These are phyloP conservation scores for Eupleurogrammus muticus DNA, from an alignment of 2,797 vertebrate genomes.

Conservation along the genomic window DNA sequence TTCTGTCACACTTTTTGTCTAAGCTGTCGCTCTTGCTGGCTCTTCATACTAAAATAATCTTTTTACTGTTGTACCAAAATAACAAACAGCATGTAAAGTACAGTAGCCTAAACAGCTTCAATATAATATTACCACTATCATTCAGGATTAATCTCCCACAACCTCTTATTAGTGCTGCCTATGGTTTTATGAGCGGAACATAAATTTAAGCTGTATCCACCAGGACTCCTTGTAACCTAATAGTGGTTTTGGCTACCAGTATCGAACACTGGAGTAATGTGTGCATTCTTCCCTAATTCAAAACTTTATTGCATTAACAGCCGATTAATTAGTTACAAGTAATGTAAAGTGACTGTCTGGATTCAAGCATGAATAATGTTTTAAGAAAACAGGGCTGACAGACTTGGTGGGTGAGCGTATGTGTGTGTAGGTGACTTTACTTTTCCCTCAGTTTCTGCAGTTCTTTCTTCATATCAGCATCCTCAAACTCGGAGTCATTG, in stretches of 20 bases:
- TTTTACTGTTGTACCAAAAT: too few species aligned
- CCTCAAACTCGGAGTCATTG: constrained; percentile 98
- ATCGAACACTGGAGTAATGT: background rate
- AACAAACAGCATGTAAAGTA: too few species aligned
- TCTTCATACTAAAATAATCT: too few species aligned
- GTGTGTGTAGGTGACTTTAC: constrained; percentile 79
- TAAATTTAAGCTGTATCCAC: background rate
- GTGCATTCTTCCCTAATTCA: background rate
- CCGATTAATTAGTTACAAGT: background rate
- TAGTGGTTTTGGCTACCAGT: background rate
- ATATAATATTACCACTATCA: too few species aligned
- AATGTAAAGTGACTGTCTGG: background rate
- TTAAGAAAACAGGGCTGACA: background rate
- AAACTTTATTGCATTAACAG: background rate
- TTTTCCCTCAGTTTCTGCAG: constrained; percentile 95
- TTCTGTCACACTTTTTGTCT: too few species aligned
- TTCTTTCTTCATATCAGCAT: constrained; percentile 95
- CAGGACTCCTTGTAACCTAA: background rate
- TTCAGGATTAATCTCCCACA: too few species aligned
- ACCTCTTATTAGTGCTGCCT: too few species aligned
- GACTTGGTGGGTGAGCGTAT: background rate
- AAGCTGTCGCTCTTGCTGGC: too few species aligned
- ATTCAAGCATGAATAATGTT: background rate
- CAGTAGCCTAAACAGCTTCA: too few species aligned
- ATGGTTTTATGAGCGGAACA: too few species aligned